phyloP scores from a whole-genome alignment of 2,113 vertebrate genomes.

The Crotophaga sulcirostris region DNA sequence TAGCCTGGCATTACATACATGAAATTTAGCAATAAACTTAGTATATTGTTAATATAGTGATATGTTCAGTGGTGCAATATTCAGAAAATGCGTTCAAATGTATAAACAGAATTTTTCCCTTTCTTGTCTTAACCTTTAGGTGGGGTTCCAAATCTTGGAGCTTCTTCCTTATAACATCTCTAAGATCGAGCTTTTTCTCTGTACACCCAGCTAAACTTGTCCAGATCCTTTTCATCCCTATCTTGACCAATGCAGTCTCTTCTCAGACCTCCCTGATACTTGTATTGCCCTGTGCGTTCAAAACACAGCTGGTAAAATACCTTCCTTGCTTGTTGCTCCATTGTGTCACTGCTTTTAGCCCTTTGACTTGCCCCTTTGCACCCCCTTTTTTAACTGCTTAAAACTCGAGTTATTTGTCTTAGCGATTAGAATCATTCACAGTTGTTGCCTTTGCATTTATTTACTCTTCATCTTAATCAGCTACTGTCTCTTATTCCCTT shows the following conservation, averaged over 20 bases:
- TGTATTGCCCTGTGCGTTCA: constrained; percentile 56
- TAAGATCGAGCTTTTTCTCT: constrained; percentile 60
- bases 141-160: constrained; percentile 45
- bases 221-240: constrained; percentile 63
- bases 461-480: neutral
- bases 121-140: constrained; percentile 62
- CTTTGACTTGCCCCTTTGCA: neutral
- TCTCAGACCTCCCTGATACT: constrained; percentile 61
- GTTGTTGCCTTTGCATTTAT: neutral
- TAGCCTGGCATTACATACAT: neutral
- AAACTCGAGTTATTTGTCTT: neutral
- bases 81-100: neutral
- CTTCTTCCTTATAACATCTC: constrained; percentile 51
- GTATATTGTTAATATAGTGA: neutral
- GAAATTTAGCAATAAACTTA: neutral
- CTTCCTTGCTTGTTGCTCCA: constrained; percentile 13
- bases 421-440: neutral
- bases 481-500: neutral
- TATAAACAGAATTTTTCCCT: constrained; percentile 50
- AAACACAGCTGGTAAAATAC: constrained; percentile 63
- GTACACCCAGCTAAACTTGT: constrained; percentile 57
- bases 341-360: constrained; percentile 11
- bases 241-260: constrained; percentile 59
- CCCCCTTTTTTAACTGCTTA: neutral
- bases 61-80: neutral